Base-by-base conservation (phyloP, 2,888 invertebrate species). In the Leucophenga montana region DNA sequence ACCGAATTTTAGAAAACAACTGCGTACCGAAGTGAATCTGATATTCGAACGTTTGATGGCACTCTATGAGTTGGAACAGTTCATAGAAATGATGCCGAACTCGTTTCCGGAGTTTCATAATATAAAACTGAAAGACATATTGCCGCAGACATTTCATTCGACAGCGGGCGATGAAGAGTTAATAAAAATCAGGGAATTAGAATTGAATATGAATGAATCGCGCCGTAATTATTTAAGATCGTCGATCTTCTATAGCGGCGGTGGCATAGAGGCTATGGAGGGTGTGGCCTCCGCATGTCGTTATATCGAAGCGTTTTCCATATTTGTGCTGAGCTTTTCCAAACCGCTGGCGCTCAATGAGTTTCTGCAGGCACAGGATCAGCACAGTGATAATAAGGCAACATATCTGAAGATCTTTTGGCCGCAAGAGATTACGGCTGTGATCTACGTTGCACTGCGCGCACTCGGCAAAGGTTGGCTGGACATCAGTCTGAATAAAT, bases 391-490 rank as follows among this genome's bases (percentile, higher is more conserved):
- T 16, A 88, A 90, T 78, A 87, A 91, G 16, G 90, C 93, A 22
- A 90, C 92, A 73, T 93, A 92, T 80, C 82, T 95, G 50, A 92
- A 92, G 81, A 90, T 89, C 64, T 90, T 90, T 0, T 95, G 95
- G 95, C 81, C 94, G 59, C 91, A 92, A 65, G 91, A 91, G 66
- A 91, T 94, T 0, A 91, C 93, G 0, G 92, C 92, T 16, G 92
- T 93, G 6, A 92, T 96, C 22, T 90, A 93, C 33, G 92, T 93
- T 89, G 92, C 92, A n/a, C 90, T 96, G 67, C 91, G 95, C 31
- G 93, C 94, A 75, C 91, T 95, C 4, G 95, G 95, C 1, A 96
- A 95, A 88, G 96, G 96, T 0, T 96, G 95, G 95, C 94, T 94
- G 85, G 94, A 96, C 85, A 92, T 96, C 13, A 91, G 92, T 68